A percentile compares a stretch with the other conserved stretches of the same genome.
Conservation (phyloP, 2,888 invertebrate genomes). For the Limnephilus rhombicus region DNA sequence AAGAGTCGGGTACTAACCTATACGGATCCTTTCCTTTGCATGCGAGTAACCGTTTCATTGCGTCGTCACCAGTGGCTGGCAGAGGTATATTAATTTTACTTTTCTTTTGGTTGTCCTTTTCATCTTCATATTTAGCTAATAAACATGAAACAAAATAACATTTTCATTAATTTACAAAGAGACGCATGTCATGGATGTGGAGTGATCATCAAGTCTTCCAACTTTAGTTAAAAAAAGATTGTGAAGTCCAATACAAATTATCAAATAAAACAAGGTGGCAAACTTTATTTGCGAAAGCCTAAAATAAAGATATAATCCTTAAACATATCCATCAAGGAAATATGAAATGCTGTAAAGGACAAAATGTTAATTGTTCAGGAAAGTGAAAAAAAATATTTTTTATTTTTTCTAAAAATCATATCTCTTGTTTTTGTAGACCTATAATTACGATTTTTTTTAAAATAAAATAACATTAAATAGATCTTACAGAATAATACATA, state of each 20-base stretch:
- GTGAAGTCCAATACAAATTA: neutral
- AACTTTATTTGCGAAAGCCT: neutral
- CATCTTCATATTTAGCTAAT: constrained; percentile 70
- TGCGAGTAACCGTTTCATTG: constrained; percentile 93
- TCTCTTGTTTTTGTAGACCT: too few relatives aligned
- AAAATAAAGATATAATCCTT: too few relatives aligned
- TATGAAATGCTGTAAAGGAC: too few relatives aligned
- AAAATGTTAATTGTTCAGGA: too few relatives aligned
- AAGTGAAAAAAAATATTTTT: too few relatives aligned
- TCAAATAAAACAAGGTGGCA: neutral
- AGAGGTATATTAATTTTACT: constrained; percentile 84
- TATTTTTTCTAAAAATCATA: too few relatives aligned
- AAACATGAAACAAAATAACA: constrained; percentile 34
- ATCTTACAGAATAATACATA: too few relatives aligned
- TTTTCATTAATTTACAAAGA: neutral
- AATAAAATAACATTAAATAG: too few relatives aligned
- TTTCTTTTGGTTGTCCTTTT: constrained; percentile 73
- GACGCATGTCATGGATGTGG: neutral
- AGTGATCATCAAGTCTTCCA: neutral
- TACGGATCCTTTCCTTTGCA: constrained; percentile 98
- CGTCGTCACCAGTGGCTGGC: constrained; percentile 95
- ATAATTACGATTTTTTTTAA: too few relatives aligned
- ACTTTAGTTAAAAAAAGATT: neutral
- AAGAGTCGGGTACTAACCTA: constrained; percentile 77
- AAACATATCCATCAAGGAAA: too few relatives aligned